These are phyloP conservation scores for Eilema griseolum DNA, from an alignment of 2,888 invertebrate species.

Conservation along the genomic window DNA sequence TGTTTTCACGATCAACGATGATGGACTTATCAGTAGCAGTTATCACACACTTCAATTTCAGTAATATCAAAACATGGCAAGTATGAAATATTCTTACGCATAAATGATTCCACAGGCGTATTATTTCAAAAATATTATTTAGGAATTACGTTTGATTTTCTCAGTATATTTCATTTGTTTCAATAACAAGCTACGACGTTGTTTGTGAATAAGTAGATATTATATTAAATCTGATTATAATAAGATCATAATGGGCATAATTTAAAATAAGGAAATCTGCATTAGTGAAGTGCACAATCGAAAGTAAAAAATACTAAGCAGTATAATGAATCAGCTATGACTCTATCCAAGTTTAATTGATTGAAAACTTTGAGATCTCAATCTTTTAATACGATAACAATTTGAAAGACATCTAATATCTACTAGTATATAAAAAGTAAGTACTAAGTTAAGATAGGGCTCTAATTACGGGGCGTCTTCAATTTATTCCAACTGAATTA, in stretches of 20 bases:
- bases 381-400: background rate
- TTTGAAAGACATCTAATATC: background rate
- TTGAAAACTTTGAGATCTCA: background rate
- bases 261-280: background rate
- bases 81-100: background rate
- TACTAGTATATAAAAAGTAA: background rate
- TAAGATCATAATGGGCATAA: background rate
- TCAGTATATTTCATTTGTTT: no score
- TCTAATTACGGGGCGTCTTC: no score
- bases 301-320: no score
- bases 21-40: conserved; percentile 31
- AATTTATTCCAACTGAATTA: background rate
- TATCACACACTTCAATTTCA: conserved; percentile 33
- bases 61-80: conserved; percentile 16
- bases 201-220: background rate
- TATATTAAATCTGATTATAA: background rate
- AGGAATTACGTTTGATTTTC: background rate
- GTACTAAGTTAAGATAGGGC: background rate
- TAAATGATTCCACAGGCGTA: conserved; percentile 1
- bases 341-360: background rate
- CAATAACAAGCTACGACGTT: no score
- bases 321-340: background rate
- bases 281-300: background rate
- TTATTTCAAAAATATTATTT: background rate
- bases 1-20: conserved; percentile 18